These are phyloP conservation scores for Limanda limanda DNA, from an alignment of 2,113 vertebrate genomes.

Conservation along the genomic window DNA sequence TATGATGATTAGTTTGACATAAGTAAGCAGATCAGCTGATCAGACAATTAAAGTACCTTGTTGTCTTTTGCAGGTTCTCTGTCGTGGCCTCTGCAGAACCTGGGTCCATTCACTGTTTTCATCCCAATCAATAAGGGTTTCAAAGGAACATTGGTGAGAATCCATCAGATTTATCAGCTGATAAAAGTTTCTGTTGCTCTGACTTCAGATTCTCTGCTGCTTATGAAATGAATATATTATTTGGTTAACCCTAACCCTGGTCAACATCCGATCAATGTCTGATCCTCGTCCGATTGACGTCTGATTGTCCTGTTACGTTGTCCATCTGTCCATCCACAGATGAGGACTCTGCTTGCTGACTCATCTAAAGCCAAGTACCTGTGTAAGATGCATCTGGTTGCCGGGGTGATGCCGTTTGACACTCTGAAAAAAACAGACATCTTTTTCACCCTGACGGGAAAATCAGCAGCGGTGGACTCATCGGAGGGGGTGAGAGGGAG, in stretches of 20 bases:
- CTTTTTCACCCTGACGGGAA: slow-evolving; percentile 91
- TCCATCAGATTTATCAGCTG: not conserved
- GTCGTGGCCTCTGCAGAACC: slow-evolving; percentile 85
- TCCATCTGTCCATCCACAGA: slow-evolving; percentile 58
- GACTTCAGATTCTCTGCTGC: not conserved
- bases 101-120: slow-evolving; percentile 93
- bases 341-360: slow-evolving; percentile 77
- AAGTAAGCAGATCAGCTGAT: not conserved
- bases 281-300: not conserved
- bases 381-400: slow-evolving; percentile 89
- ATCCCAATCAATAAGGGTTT: slow-evolving; percentile 88
- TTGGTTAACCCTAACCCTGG: too few species aligned
- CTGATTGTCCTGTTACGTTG: not conserved
- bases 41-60: not conserved
- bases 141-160: slow-evolving; percentile 76
- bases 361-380: slow-evolving; percentile 76
- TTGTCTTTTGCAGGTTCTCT: slow-evolving; percentile 80
- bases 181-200: not conserved
- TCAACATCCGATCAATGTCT: not conserved
- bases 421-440: slow-evolving; percentile 78
- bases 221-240: not conserved
- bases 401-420: slow-evolving; percentile 83
- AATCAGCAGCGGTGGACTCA: slow-evolving; percentile 81
- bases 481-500: slow-evolving; percentile 78
- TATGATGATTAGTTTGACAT: slow-evolving; percentile 52